Conservation (phyloP, 2,888 invertebrate genomes). For the Lymantria dispar region DNA sequence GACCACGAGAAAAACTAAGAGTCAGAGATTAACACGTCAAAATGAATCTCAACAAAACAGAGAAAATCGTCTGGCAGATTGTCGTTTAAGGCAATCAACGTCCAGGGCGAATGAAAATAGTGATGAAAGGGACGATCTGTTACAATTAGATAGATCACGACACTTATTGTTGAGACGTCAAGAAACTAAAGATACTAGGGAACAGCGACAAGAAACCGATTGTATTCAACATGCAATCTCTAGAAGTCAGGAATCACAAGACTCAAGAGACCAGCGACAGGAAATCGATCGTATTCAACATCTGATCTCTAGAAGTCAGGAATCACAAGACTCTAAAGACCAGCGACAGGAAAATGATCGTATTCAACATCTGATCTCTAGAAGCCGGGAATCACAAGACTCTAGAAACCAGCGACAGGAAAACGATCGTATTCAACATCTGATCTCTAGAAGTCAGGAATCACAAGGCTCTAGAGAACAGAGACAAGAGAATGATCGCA, state of each 20-base stretch:
- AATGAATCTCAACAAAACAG: slow-evolving; percentile 7
- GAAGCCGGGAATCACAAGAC: neutral
- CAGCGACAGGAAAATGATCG: neutral
- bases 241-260: no score
- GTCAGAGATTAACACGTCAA: slow-evolving; percentile 6
- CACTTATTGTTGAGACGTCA: neutral
- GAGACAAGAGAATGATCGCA: neutral
- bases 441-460: neutral
- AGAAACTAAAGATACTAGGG: neutral
- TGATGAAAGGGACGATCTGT: slow-evolving; percentile 1
- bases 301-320: neutral
- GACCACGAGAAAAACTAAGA: slow-evolving; percentile 6
- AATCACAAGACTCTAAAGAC: neutral
- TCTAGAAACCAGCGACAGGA: neutral
- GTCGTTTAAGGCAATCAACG: slow-evolving; percentile 3
- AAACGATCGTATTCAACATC: neutral
- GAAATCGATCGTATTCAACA: neutral
- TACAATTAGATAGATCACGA: neutral
- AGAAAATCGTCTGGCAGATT: slow-evolving; percentile 5
- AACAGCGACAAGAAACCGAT: neutral
- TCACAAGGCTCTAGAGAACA: neutral
- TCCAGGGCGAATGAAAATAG: slow-evolving; percentile 5
- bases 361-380: neutral
- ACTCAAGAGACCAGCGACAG: neutral
- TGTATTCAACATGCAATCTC: no score